A percentile compares a stretch with the other conserved stretches of the same genome.
Conservation (phyloP, 2,797 vertebrate species). For the Hozukius guyotensis region DNA sequence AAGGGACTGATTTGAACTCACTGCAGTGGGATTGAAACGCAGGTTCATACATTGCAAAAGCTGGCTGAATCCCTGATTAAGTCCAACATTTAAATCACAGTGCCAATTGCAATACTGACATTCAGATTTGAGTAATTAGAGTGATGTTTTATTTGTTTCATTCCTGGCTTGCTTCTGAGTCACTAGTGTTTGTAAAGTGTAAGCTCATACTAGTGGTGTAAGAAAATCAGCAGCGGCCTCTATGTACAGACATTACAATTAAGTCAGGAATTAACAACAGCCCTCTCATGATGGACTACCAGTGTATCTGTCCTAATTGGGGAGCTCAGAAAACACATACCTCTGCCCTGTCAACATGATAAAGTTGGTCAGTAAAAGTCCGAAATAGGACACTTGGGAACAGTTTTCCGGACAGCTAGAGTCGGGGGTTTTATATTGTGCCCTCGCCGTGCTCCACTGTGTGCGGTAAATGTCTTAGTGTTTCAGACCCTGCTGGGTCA, state of each 20-base stretch:
- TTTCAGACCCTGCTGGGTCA: slow-evolving; percentile 41
- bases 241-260: neutral
- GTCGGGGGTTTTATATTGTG: neutral
- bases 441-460: neutral
- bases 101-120: neutral
- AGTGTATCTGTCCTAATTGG: neutral
- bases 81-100: neutral
- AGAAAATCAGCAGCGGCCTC: neutral
- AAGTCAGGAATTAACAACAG: neutral
- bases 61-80: neutral
- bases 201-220: neutral
- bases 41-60: neutral
- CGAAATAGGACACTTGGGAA: neutral
- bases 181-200: neutral
- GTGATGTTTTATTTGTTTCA: neutral
- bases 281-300: neutral
- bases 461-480: slow-evolving; percentile 37
- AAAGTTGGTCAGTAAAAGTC: neutral
- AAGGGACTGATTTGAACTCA: neutral
- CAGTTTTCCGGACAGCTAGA: neutral
- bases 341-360: neutral
- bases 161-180: neutral
- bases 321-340: neutral
- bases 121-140: neutral
- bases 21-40: neutral